phyloP scores from a whole-genome alignment of 2,113 vertebrate genomes.

The Lepidothrix coronata region DNA sequence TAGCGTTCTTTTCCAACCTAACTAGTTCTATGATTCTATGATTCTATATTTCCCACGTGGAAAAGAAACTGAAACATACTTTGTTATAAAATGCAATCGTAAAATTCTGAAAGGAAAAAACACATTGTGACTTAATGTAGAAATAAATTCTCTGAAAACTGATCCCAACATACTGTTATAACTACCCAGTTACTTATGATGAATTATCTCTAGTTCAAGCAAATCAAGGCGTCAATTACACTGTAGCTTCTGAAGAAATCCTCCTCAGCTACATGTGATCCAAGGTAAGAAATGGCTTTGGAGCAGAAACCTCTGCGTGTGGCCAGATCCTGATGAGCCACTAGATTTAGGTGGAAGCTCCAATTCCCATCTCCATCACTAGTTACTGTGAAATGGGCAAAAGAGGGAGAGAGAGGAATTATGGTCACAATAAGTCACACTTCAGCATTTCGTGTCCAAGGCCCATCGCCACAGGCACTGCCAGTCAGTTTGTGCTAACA shows the following conservation, averaged over 20 bases:
- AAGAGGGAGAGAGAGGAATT: background rate
- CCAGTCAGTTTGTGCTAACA: background rate
- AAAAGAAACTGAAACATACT: background rate
- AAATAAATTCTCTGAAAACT: background rate
- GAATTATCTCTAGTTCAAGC: background rate
- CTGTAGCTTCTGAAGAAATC: background rate
- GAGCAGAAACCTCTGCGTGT: background rate
- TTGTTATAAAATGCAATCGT: background rate
- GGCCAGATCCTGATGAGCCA: background rate
- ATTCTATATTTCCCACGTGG: background rate
- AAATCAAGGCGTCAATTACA: background rate
- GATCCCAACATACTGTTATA: background rate
- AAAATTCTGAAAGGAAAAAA: background rate
- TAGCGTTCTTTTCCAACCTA: background rate
- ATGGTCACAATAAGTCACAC: background rate
- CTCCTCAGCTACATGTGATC: background rate
- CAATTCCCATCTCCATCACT: background rate
- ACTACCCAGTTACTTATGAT: background rate
- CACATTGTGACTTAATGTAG: background rate
- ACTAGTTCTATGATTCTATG: background rate
- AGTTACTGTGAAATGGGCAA: background rate
- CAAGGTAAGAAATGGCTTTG: background rate
- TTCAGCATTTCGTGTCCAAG: accelerated
- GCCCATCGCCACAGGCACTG: background rate
- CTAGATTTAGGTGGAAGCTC: background rate